These are phyloP conservation scores for Brenthis daphne DNA, from an alignment of 2,888 invertebrate species.

Conservation along the genomic window DNA sequence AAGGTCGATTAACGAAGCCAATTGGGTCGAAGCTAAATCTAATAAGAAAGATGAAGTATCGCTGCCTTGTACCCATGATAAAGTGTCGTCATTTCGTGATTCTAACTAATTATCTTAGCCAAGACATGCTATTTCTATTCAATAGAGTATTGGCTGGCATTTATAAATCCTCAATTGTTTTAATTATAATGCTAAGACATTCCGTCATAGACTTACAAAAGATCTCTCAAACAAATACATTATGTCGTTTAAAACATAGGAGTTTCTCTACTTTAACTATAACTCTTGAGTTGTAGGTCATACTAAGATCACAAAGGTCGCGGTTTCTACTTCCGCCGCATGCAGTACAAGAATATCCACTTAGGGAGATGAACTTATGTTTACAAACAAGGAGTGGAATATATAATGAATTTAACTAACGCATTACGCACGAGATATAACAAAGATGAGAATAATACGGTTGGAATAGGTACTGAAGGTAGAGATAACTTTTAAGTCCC, in stretches of 20 bases:
- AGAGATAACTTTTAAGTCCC: conserved; percentile 6
- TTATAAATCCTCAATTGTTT: conserved; percentile 25
- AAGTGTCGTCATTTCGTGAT: conserved; percentile 33
- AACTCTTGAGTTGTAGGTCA: conserved; percentile 26
- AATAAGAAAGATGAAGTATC: conserved; percentile 31
- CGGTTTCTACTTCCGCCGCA: conserved; percentile 33
- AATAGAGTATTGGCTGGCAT: conserved; percentile 13
- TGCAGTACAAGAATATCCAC: conserved; percentile 33
- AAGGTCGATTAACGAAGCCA: conserved; percentile 29
- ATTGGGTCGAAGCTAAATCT: conserved; percentile 30
- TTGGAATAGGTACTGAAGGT: not conserved
- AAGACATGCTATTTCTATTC: conserved; percentile 24
- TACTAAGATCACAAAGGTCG: conserved; percentile 30
- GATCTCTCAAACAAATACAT: conserved; percentile 19
- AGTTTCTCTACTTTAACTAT: conserved; percentile 28
- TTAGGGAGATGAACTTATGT: conserved; percentile 21
- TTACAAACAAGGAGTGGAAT: conserved; percentile 19
- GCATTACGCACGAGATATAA: not conserved
- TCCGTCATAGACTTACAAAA: not conserved
- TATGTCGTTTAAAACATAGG: conserved; percentile 23
- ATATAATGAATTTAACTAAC: conserved; percentile 5
- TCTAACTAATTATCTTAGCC: conserved; percentile 32
- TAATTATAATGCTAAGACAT: conserved; percentile 18
- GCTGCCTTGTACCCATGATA: conserved; percentile 29
- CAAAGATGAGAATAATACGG: not conserved